Conservation (phyloP, 2,797 vertebrate species). For the Manis javanica region DNA sequence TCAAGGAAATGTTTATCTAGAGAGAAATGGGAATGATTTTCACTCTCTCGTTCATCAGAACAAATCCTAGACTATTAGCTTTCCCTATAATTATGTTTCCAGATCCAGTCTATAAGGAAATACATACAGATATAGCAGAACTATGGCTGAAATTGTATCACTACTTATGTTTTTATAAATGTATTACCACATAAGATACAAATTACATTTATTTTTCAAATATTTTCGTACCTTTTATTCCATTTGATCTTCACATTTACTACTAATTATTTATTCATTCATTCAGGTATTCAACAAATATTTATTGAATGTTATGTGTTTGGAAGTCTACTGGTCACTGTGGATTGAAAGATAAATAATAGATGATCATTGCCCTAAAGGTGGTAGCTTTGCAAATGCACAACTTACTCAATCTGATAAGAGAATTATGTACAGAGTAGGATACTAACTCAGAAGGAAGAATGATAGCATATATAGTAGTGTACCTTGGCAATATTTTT, state of each 20-base stretch:
- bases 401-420: not conserved
- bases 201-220: constrained; percentile 2
- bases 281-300: not conserved
- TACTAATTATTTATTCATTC: not conserved
- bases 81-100: not conserved
- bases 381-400: not conserved
- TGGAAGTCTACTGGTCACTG: not conserved
- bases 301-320: not conserved
- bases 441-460: not conserved
- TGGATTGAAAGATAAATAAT: not conserved
- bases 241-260: not conserved
- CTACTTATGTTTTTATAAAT: not conserved
- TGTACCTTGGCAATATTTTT: not conserved
- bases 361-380: not conserved
- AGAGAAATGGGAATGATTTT: not conserved
- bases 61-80: not conserved
- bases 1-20: not conserved
- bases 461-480: not conserved
- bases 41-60: constrained; percentile 1
- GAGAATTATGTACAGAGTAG: not conserved
- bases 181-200: not conserved
- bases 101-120: not conserved
- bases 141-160: not conserved
- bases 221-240: not conserved
- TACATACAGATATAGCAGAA: not conserved